These are phyloP conservation scores for Micromussa lordhowensis DNA, from an alignment of 92 coral and sea anemone genomes.

Conservation along the genomic window DNA sequence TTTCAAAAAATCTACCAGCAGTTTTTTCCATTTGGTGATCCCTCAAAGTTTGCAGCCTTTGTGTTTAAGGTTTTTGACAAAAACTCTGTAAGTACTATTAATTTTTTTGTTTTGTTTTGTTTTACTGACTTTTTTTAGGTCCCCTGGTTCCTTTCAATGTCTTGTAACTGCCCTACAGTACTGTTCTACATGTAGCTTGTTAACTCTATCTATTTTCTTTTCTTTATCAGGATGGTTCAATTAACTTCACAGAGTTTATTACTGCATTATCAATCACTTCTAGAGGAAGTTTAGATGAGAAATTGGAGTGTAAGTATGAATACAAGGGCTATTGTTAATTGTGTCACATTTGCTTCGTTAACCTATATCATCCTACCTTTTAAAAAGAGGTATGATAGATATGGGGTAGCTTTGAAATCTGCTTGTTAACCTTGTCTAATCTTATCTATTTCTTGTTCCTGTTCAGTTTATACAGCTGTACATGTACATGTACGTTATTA, in stretches of 20 bases:
- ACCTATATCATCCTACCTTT: too few relatives aligned
- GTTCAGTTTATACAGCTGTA: too few relatives aligned
- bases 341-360: too few relatives aligned
- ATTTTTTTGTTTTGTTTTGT: neutral
- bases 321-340: too few relatives aligned
- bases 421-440: too few relatives aligned
- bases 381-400: too few relatives aligned
- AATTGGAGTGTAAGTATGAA: slow-evolving; percentile 87
- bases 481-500: too few relatives aligned
- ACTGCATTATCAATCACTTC: slow-evolving; percentile 98
- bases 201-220: neutral
- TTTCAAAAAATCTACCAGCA: slow-evolving; percentile 96
- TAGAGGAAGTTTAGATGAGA: slow-evolving; percentile 98
- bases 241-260: slow-evolving; percentile 94
- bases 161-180: neutral
- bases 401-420: too few relatives aligned
- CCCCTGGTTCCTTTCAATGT: neutral
- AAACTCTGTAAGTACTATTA: slow-evolving; percentile 79
- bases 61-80: slow-evolving; percentile 97
- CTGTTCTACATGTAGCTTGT: neutral
- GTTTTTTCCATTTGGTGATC: slow-evolving; percentile 98
- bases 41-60: slow-evolving; percentile 93
- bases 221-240: slow-evolving; percentile 90
- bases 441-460: too few relatives aligned
- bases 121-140: too few relatives aligned